Evolutionary conservation across 2,888 invertebrate genomes (phyloP), one percentile per base, ranked within the genome.

Genomic region (Agonopterix alstromeriana): DNA sequence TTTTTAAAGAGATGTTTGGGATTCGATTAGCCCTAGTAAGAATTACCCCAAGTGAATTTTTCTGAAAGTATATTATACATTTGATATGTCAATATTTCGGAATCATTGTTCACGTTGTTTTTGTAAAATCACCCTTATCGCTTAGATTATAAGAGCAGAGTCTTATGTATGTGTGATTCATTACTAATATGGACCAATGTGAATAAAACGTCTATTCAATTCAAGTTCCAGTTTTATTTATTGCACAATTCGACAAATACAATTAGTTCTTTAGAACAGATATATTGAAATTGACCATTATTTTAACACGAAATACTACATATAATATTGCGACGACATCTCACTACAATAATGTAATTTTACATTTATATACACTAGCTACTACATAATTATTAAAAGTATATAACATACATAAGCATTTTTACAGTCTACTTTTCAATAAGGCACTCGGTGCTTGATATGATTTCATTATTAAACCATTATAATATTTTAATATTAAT

Each of bases 361-460:
- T 27, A 27, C 27, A 27, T 27, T 27, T 27, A 27, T 27, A 27
- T 27, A 27, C 27, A 27, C 3, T 27, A 27, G 27, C 27, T 27
- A 7, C 27, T 36, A 45, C 44, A 36, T 11, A 35, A 44, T 4
- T 44, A 27, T 27, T 27, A 5, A 27, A 10, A 44, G 11, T 42
- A 45, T 36, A 2, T 48, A 40, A 44, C 14, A 48, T 9, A 36
- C 3, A 11, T 36, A 61, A 57, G 57, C 57, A 54, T 73, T 77
- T 77, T 57, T 84, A 85, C 81, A 77, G 54, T 63, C 86, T 86
- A 86, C 80, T 36, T 53, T 60, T 74, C 70, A 65, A 67, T 83
- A 86, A 86, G 86, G 86, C 86, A 86, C 86, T 82, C 78, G 77
- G 84, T 82, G 86, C 81, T 67, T 68, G 57, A 63, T 59, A 56